Base-by-base conservation (phyloP, 2,113 vertebrate genomes). In the Hypomesus transpacificus region DNA sequence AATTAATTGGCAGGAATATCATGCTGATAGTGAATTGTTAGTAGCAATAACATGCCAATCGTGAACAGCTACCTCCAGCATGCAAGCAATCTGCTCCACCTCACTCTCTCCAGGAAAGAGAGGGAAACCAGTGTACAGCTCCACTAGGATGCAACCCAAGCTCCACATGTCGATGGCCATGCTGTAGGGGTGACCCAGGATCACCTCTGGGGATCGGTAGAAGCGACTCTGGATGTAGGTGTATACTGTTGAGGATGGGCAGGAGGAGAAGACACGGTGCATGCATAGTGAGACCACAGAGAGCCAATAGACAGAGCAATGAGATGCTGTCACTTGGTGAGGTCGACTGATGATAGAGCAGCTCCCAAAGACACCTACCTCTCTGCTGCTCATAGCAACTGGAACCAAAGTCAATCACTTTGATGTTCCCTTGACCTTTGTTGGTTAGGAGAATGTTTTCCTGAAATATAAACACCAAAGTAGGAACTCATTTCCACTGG, bases 121-220 rank as follows among this genome's bases (percentile, higher is more conserved):
- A 0, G 93, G 94, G 69, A 77, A 91, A 34, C 94, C 94, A 0
- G 87, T 93, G 83, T 92, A 88, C 22, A 95, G 82, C 76, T 95
- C 94, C 0, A 91, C 93, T 85, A 93, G 87, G 80, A 94, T 94
- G 75, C 94, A 95, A 64, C 94, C 94, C 61, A 95, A 80, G 69
- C 94, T 94, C 94, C 94, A 96, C 94, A 95, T 94, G 59, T 95
- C 94, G 8, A 94, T 92, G 67, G 94, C 91, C 84, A 90, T 91
- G 68, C 90, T 87, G 58, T 94, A 96, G 3, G 89, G 88, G 18
- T 93, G 91, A 14, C 94, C 94, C 77, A 95, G 89, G 65, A 95
- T 93, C 80, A 96, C 91, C 75, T 95, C 94, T 2, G 94, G 94
- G 0, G 94, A 93, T 21, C 93, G 91, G 80, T 95, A 95, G 84